Base-by-base conservation (phyloP, 2,113 vertebrate species). In the Myodes glareolus region DNA sequence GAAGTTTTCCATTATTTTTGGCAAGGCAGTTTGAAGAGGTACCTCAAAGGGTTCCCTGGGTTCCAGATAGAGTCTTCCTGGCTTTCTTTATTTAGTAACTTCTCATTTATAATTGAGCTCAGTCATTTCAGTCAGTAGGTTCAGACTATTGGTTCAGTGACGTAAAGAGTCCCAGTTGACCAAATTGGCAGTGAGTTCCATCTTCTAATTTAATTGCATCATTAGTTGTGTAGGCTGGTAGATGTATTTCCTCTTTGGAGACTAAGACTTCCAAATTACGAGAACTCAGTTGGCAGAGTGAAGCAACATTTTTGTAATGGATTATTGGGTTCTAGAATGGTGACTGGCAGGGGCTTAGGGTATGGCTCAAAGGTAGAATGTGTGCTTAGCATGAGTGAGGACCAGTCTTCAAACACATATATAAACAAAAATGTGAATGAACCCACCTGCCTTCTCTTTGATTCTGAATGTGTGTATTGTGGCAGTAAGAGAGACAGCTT, bases 1-100 rank as follows among this genome's bases (percentile, higher is more conserved):
- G 33, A 68, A 68, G 52, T 94, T 95, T 92, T 94, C 39, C 42
- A 72, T 86, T 61, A 25, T 91, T 78, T 88, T 91, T 82, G 29
- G n/a, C 29, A 73, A 52, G 70, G 52, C 82, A 68, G 45, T 63
- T 77, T 67, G 90, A 78, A 94, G 76, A 91, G 39, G 8, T 47
- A 33, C 6, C 21, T 58, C 29, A 55, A 3, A 67, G 55, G 92
- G 76, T 78, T 58, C 68, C 23, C 33, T 90, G 75, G 16, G 73
- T 82, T 93, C 65, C 36, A 94, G 21, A 78, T 36, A 21, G 21
- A 65, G 47, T 75, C 39, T 36, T 94, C 9, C 55, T 92, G 58
- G 82, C 72, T 94, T 94, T 87, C 47, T n/a, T 29, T 75, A 61
- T 65, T 29, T 77, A 86, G 81, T 36, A 61, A n/a, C 47, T 73